phyloP scores from a whole-genome alignment of 2,888 invertebrate species.

The Andricus quercusramuli region DNA sequence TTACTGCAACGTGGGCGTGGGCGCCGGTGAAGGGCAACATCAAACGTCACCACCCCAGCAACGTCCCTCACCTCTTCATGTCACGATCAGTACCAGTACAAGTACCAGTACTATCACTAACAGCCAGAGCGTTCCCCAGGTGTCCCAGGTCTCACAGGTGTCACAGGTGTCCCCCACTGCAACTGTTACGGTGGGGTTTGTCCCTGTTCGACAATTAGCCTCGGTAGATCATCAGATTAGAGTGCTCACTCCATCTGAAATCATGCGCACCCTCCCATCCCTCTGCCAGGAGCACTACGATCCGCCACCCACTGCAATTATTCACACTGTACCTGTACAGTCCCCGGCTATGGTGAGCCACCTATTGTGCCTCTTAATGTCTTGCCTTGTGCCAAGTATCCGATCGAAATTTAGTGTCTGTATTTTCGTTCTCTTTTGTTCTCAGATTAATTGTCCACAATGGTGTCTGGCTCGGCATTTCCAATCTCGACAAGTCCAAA shows the following conservation, averaged over 20 bases:
- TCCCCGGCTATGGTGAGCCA: constrained; percentile 79
- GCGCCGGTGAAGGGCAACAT: constrained; percentile 73
- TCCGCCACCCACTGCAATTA: constrained; percentile 81
- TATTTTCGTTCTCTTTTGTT: constrained; percentile 59
- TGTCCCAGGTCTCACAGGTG: constrained; percentile 58
- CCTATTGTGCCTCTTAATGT: constrained; percentile 77
- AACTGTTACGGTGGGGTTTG: constrained; percentile 78
- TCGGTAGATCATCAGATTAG: constrained; percentile 90
- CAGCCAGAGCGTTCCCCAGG: constrained; percentile 63
- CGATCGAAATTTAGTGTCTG: constrained; percentile 66
- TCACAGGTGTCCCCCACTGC: constrained; percentile 69
- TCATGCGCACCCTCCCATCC: constrained; percentile 94
- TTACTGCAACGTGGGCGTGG: constrained; percentile 68
- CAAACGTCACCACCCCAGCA: constrained; percentile 70
- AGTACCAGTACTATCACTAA: constrained; percentile 67
- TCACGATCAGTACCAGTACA: constrained; percentile 68
- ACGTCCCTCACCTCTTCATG: constrained; percentile 64
- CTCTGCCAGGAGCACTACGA: constrained; percentile 87
- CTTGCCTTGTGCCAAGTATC: constrained; percentile 74
- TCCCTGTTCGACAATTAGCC: constrained; percentile 79
- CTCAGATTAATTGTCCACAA: constrained; percentile 5
- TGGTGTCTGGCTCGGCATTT: constrained; percentile 54
- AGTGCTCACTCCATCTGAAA: constrained; percentile 93
- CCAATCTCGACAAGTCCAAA: constrained; percentile 24
- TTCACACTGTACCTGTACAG: constrained; percentile 79